Evolutionary conservation across 1,140 invertebrate species (phyloP), one percentile per base, ranked within the genome.

Genomic region (Aporrectodea caliginosa): DNA sequence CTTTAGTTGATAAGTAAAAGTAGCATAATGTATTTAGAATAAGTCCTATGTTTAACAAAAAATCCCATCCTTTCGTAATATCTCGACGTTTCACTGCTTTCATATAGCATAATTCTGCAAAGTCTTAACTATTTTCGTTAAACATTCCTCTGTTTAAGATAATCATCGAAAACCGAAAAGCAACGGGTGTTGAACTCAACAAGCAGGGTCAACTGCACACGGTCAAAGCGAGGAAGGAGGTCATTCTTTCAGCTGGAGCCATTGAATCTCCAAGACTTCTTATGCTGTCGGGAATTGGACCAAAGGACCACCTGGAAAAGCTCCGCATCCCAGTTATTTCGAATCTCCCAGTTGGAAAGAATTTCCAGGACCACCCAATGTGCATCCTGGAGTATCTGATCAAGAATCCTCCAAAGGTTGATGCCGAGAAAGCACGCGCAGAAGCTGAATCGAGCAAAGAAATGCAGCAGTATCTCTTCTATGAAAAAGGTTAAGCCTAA

Each of bases 211-310:
- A 79, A 2, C 2, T 69, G 30, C 27, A 16, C 32, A 22, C 35
- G 1, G 69, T 74, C 75, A 31, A 30, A 80, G 92, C 92, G 0
- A 91, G 88, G 16, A 95, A 93, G 84, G 96, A 98, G 88, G 92
- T 97, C 0, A 93, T 96, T 69, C 79, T 96, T 16, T 84, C 83
- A 0, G 94, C 91, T 0, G 96, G 96, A 0, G 90, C 94, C 0
- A 90, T 98, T 0, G 95, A 95, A 84, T 93, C 94, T 0, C 93
- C 96, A 0, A 95, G 97, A 81, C 83, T 98, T 0, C 86, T 98
- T 1, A 95, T 98, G 94, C 86, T 97, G 0, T 96, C 94, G 0
- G 96, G 96, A 0, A 91, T 97, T 0, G 95, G 95, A 0, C 95
- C 95, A 0, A 89, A 90, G 58, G 91, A 92, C 30, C 92, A 96